Base-by-base conservation (phyloP, 2,113 vertebrate species). In the Perca fluviatilis region DNA sequence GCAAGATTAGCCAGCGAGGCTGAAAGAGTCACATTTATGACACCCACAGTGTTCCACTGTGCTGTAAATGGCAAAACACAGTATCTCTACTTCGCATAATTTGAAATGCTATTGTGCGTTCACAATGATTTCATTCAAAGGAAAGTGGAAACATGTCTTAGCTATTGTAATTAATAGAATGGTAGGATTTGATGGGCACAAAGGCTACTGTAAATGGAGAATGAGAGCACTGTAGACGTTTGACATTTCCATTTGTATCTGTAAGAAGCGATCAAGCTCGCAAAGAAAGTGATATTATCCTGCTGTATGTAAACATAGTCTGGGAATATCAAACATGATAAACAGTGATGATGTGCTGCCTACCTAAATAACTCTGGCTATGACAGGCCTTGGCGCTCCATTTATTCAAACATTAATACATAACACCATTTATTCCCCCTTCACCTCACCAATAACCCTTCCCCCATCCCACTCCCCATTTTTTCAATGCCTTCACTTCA, bases 231-330 rank as follows among this genome's bases (percentile, higher is more conserved):
- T 51, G 65, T 58, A 23, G 71, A 82, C 71, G 30, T 16, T 40
- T 54, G 67, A 54, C 67, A 79, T 74, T 88, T 88, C 60, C 71
- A 72, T 92, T 86, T 83, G 74, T 82, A 60, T 87, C 49, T 80
- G 57, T 74, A 86, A 83, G 80, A 71, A 47, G 58, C 15, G 66
- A 85, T 82, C 62, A 69, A 57, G 68, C 65, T n/a, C 0, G 53
- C 64, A 27, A 43, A 67, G 80, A 58, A 56, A 73, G 53, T 23
- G 68, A 85, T 85, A 88, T 78, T 84, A 85, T 80, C 77, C 67
- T 54, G 70, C 79, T 80, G 47, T 80, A 58, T 83, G 82, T 89
- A 91, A 89, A 90, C 84, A 83, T 12, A 76, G 80, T 67, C 53
- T 60, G 66, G 36, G 36, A 65, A 66, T 76, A 76, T 88, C 66